These are phyloP conservation scores for Orientallactaga sibirica DNA, from an alignment of 2,797 vertebrate genomes.

Conservation along the genomic window DNA sequence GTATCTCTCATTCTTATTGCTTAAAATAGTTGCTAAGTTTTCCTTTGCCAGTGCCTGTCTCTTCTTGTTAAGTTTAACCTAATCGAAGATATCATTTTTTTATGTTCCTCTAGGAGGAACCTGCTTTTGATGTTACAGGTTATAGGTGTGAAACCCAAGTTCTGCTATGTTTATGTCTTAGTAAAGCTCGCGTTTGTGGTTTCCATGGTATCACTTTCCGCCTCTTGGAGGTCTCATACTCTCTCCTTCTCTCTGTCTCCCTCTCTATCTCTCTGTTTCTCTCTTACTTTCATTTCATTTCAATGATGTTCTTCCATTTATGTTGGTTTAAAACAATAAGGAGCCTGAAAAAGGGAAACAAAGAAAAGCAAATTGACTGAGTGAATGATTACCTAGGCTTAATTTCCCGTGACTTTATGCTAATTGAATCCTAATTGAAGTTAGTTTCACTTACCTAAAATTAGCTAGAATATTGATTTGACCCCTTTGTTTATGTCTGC, in stretches of 20 bases:
- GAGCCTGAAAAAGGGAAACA: neutral
- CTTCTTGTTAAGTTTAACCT: neutral
- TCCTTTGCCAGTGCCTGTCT: neutral
- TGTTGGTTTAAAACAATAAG: no score
- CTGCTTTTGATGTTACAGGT: neutral
- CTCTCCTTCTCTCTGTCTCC: neutral
- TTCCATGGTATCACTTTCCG: neutral
- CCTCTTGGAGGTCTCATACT: neutral
- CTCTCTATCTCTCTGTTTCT: neutral
- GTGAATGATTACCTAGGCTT: slow-evolving; percentile 10
- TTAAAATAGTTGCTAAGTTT: neutral
- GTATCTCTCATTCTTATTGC: neutral
- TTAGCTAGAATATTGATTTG: slow-evolving; percentile 55
- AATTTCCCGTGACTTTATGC: slow-evolving; percentile 55
- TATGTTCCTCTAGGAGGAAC: neutral
- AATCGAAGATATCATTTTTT: neutral
- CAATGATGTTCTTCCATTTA: no score
- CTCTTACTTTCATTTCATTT: no score
- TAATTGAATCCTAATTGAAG: slow-evolving; percentile 68
- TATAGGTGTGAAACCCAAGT: neutral
- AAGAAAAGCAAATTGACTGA: slow-evolving; percentile 7
- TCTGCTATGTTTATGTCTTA: neutral
- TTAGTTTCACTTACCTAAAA: slow-evolving; percentile 49
- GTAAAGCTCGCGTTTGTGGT: neutral
- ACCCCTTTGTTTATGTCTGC: slow-evolving; percentile 57